These are phyloP conservation scores for Caenorhabditis sinica DNA, from an alignment of 2,888 invertebrate genomes.

Conservation along the genomic window DNA sequence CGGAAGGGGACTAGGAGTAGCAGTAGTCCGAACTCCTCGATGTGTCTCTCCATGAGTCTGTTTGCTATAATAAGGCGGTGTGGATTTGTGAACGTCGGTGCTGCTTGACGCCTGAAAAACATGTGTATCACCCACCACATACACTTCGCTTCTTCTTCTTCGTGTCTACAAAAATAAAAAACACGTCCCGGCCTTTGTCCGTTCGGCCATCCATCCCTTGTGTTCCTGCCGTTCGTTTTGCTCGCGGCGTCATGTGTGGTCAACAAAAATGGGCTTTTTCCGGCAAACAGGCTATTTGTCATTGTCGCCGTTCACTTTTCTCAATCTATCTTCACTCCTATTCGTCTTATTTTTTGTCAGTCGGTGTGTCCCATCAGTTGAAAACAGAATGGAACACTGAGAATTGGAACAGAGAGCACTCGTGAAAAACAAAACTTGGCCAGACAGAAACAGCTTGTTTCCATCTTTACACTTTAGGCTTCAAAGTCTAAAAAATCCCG, in stretches of 20 bases:
- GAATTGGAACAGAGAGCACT: neutral
- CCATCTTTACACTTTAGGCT: constrained; percentile 9
- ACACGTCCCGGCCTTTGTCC: neutral
- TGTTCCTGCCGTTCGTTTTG: constrained; percentile 15
- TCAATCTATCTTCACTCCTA: constrained; percentile 45
- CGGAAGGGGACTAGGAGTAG: neutral
- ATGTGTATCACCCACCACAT: constrained; percentile 42
- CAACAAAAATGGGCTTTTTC: constrained; percentile 60
- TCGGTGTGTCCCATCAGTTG: neutral
- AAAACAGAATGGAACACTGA: neutral
- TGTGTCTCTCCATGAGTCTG: neutral
- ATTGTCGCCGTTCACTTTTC: constrained; percentile 12
- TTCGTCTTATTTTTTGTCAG: neutral
- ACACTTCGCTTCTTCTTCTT: constrained; percentile 10
- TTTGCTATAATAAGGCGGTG: constrained; percentile 42
- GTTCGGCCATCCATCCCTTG: neutral
- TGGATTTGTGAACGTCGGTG: constrained; percentile 45
- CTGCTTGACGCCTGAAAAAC: constrained; percentile 58
- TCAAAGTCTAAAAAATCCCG: constrained; percentile 12
- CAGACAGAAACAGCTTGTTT: constrained; percentile 11
- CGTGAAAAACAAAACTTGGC: constrained; percentile 4
- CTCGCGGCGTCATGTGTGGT: constrained; percentile 49
- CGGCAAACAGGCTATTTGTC: constrained; percentile 60
- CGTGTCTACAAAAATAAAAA: constrained; percentile 41
- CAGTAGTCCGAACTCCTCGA: constrained; percentile 15